A percentile compares a stretch with the other conserved stretches of the same genome.
Evolutionary conservation across 2,888 invertebrate species (phyloP).

Genomic region (Mermis nigrescens): DNA sequence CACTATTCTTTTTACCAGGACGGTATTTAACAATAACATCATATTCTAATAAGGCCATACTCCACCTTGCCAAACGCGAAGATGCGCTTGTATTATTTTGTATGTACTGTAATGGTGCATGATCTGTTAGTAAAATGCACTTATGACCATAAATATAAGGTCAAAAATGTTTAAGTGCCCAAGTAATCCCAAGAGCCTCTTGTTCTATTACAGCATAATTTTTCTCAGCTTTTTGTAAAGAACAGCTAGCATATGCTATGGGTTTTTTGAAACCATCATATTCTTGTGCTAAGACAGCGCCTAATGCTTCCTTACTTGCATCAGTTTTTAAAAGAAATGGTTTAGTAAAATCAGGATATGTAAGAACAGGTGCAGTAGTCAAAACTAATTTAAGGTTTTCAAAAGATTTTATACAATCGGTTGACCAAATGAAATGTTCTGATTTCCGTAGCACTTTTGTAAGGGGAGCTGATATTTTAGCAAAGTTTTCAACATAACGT

Average conservation of each 20-base stretch:
- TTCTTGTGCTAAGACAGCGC: no score
- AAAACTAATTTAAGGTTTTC: neutral
- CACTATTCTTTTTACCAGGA: neutral
- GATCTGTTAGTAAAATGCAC: neutral
- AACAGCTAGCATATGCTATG: no score
- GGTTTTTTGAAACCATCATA: no score
- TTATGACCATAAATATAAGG: constrained; percentile 31
- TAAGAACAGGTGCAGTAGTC: neutral
- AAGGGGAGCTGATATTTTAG: neutral
- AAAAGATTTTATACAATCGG: neutral
- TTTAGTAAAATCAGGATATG: neutral
- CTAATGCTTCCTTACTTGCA: no score
- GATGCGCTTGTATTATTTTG: neutral
- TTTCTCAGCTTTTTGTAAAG: no score
- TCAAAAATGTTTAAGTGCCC: constrained; percentile 26
- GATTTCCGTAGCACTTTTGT: neutral
- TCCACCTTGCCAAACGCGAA: neutral
- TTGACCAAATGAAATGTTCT: neutral
- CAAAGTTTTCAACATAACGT: neutral
- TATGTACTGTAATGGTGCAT: neutral
- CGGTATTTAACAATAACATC: neutral
- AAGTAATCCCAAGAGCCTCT: neutral
- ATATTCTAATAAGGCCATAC: neutral
- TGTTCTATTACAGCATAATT: no score
- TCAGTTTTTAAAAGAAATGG: neutral